These are phyloP conservation scores for Papilio glaucus DNA, from an alignment of 1,140 invertebrate species.

Conservation along the genomic window DNA sequence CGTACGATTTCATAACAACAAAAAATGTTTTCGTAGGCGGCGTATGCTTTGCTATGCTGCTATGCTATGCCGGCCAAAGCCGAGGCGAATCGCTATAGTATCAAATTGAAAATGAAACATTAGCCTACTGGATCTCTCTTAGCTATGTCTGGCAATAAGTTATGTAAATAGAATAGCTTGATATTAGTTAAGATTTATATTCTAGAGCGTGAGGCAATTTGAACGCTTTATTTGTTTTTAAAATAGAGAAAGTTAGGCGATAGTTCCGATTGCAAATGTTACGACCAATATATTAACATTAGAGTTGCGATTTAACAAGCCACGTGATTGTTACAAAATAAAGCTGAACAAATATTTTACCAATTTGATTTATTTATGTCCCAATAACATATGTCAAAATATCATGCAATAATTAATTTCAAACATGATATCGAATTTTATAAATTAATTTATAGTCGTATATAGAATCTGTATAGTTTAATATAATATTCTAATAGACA, in stretches of 20 bases:
- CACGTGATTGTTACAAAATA: constrained; percentile 15
- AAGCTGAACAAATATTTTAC: not conserved
- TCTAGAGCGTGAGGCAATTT: constrained; percentile 1
- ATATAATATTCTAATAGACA: too few species aligned
- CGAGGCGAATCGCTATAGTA: not conserved
- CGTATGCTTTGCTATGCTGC: too few species aligned
- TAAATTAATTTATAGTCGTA: too few species aligned
- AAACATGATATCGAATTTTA: too few species aligned
- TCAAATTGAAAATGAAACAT: not conserved
- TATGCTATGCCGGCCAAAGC: not conserved
- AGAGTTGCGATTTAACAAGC: not conserved
- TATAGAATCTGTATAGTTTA: too few species aligned
- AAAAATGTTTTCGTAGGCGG: too few species aligned
- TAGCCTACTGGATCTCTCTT: not conserved
- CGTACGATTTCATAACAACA: too few species aligned
- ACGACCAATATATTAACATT: constrained; percentile 1
- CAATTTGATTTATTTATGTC: not conserved
- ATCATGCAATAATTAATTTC: too few species aligned
- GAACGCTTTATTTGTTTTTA: constrained; percentile 15
- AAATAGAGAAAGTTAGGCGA: constrained; percentile 2
- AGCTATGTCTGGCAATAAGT: not conserved
- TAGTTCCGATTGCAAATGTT: constrained; percentile 14
- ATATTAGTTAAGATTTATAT: constrained; percentile 16
- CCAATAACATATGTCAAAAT: too few species aligned
- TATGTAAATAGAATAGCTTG: not conserved